phyloP scores from a whole-genome alignment of 2,113 vertebrate genomes.

The Aptenodytes forsteri region DNA sequence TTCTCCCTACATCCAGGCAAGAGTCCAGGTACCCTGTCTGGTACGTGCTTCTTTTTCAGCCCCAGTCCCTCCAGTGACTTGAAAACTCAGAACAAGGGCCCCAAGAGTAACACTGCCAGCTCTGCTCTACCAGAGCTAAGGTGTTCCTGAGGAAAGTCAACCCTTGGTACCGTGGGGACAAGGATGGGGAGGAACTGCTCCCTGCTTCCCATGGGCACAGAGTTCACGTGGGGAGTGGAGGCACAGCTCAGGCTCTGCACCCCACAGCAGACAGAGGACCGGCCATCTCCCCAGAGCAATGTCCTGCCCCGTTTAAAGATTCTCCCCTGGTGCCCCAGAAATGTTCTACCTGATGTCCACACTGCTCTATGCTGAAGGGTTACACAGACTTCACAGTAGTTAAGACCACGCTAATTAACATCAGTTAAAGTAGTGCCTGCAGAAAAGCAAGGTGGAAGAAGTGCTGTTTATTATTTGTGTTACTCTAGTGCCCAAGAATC shows the following conservation, averaged over 20 bases:
- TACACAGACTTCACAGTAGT: not conserved
- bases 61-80: not conserved
- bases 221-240: not conserved
- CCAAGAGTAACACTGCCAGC: fast-evolving
- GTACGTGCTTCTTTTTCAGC: not conserved
- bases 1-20: not conserved
- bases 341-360: not conserved
- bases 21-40: fast-evolving
- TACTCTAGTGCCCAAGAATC: not conserved
- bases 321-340: not conserved
- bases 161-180: fast-evolving
- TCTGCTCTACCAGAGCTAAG: not conserved
- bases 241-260: not conserved
- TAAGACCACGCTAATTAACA: not conserved
- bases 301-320: not conserved
- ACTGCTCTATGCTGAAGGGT: not conserved
- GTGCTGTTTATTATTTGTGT: not conserved
- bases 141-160: not conserved
- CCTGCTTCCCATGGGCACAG: fast-evolving
- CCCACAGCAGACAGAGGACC: fast-evolving
- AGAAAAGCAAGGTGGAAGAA: not conserved
- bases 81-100: not conserved
- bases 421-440: not conserved
- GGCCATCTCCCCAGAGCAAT: fast-evolving
- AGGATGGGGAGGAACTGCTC: not conserved